Evolutionary conservation across 2,888 invertebrate genomes (phyloP).

Genomic region (Scelioninae gen. 1): DNA sequence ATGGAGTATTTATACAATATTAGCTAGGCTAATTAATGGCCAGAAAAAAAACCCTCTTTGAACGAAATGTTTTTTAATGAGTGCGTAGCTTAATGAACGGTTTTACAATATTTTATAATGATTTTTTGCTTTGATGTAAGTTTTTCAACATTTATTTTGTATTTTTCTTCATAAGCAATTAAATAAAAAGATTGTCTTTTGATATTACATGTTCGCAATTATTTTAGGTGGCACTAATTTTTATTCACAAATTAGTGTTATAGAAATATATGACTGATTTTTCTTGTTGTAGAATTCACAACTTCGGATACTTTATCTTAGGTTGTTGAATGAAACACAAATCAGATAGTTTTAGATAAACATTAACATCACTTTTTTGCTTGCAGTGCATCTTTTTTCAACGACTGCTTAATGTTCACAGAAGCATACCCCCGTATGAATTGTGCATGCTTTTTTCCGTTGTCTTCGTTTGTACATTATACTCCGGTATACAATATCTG

Average conservation of each 20-base stretch:
- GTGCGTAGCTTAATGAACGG: no score
- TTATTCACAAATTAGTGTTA: no score
- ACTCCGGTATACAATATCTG: slow-evolving; percentile 39
- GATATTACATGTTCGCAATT: no score
- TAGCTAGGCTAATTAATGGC: slow-evolving; percentile 17
- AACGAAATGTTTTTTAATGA: slow-evolving; percentile 22
- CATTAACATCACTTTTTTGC: background rate
- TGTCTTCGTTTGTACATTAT: slow-evolving; percentile 47
- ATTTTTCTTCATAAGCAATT: no score
- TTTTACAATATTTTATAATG: no score
- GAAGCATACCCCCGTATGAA: slow-evolving; percentile 20
- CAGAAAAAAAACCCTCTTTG: background rate
- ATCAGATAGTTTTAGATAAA: background rate
- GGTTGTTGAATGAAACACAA: background rate
- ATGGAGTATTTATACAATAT: slow-evolving; percentile 1
- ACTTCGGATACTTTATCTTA: no score
- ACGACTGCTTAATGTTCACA: background rate
- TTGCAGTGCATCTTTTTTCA: slow-evolving; percentile 3
- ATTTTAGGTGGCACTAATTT: no score
- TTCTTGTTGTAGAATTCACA: no score
- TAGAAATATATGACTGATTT: no score
- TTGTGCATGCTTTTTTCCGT: slow-evolving; percentile 36
- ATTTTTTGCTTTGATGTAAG: no score
- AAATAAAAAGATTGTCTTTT: no score
- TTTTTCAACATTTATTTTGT: no score